A percentile compares a stretch with the other conserved stretches of the same genome.
Conservation (phyloP, 2,888 invertebrate species). For the Anticlea derivata region DNA sequence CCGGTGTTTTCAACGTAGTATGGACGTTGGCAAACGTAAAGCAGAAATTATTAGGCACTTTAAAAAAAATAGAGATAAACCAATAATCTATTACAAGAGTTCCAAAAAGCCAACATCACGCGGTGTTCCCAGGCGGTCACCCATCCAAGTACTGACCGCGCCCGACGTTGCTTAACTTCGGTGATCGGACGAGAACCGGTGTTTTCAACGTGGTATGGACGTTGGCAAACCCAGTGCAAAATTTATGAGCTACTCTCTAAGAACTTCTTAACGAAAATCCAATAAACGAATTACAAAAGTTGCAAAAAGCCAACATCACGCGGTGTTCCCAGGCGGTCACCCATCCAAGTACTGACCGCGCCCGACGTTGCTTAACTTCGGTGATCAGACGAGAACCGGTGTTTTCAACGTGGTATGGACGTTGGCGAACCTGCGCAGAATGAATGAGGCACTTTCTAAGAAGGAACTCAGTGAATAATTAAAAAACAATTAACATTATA, state of each 20-base stretch:
- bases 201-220: conserved; percentile 60
- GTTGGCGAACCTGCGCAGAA: too few relatives aligned
- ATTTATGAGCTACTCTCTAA: too few relatives aligned
- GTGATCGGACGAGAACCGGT: conserved; percentile 76
- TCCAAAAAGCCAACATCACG: conserved; percentile 46
- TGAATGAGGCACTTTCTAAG: too few relatives aligned
- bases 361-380: conserved; percentile 75
- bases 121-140: conserved; percentile 73
- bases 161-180: conserved; percentile 75
- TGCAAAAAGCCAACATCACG: conserved; percentile 35
- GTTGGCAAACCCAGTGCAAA: too few relatives aligned
- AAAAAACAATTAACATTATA: too few relatives aligned
- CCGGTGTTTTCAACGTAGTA: conserved; percentile 66
- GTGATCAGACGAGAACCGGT: conserved; percentile 74
- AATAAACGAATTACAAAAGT: too few relatives aligned
- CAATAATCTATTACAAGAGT: too few relatives aligned
- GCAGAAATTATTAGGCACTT: too few relatives aligned
- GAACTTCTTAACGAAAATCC: too few relatives aligned
- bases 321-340: conserved; percentile 71
- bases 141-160: conserved; percentile 75
- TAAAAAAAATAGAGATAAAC: too few relatives aligned
- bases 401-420: conserved; percentile 63
- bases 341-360: conserved; percentile 78
- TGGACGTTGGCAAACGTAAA: conserved; percentile 38
- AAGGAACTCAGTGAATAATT: too few relatives aligned